Conservation (phyloP, 1,140 invertebrate species). For the Chrysoperla carnea region DNA sequence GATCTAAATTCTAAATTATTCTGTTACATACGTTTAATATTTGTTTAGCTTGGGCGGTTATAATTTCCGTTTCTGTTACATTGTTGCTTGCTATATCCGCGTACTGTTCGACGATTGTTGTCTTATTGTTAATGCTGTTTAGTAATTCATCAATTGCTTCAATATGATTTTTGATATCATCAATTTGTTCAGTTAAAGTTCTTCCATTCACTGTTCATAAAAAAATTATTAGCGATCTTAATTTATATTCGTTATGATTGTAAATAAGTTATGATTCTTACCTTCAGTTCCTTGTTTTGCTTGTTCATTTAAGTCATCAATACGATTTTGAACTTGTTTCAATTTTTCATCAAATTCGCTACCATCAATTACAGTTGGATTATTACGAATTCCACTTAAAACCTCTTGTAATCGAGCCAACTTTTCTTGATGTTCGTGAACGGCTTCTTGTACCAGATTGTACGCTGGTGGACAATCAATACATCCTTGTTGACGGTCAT, state of each 20-base stretch:
- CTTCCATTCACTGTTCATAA: too few relatives aligned
- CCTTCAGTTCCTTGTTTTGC: conserved; percentile 16
- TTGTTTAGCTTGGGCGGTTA: conserved; percentile 12
- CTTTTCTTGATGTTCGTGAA: conserved; percentile 56
- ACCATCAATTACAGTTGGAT: conserved; percentile 46
- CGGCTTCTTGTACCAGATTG: conserved; percentile 77
- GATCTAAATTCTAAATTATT: too few relatives aligned
- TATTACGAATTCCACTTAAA: conserved; percentile 18
- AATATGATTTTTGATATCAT: conserved; percentile 34
- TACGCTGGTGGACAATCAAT: conserved; percentile 86
- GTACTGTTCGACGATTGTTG: conserved; percentile 11
- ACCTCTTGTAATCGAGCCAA: conserved; percentile 35
- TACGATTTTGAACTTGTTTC: conserved; percentile 49
- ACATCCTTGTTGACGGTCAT: conserved; percentile 68
- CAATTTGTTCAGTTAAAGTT: conserved; percentile 34
- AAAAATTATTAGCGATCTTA: too few relatives aligned
- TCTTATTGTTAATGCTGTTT: conserved; percentile 16
- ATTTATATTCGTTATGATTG: too few relatives aligned
- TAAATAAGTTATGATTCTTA: not conserved
- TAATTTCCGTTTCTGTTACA: conserved; percentile 5
- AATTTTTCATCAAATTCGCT: conserved; percentile 53
- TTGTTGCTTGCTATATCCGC: not conserved
- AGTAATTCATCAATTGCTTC: conserved; percentile 27
- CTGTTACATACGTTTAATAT: conserved; percentile 9
- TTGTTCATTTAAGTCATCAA: conserved; percentile 27